Evolutionary conservation across 2,888 invertebrate species (phyloP).

Genomic region (Tachystola acroxantha): DNA sequence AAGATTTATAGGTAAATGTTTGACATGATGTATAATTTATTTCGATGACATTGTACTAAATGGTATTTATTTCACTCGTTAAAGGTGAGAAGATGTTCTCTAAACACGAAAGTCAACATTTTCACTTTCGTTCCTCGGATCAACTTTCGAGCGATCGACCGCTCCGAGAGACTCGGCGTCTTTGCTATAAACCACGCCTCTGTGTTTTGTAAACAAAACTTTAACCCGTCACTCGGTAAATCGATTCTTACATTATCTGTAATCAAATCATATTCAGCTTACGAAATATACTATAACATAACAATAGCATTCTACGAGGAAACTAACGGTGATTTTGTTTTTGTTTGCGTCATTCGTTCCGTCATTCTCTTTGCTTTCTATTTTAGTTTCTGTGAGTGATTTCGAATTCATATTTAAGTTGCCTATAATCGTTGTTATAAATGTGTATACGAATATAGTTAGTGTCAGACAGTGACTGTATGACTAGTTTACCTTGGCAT

Average conservation of each 20-base stretch:
- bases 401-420: slow-evolving; percentile 20
- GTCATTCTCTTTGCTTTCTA: slow-evolving; percentile 20
- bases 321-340: slow-evolving; percentile 7
- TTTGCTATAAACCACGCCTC: slow-evolving; percentile 36
- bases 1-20: too few relatives aligned
- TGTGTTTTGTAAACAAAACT: slow-evolving; percentile 41
- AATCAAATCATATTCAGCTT: slow-evolving; percentile 21
- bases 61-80: slow-evolving; percentile 12
- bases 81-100: slow-evolving; percentile 35
- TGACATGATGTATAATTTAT: slow-evolving; percentile 31
- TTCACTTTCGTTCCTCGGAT: slow-evolving; percentile 62
- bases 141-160: slow-evolving; percentile 49
- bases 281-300: slow-evolving; percentile 16
- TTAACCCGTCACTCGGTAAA: slow-evolving; percentile 19
- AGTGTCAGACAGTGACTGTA: slow-evolving; percentile 44
- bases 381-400: slow-evolving; percentile 15
- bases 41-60: slow-evolving; percentile 30
- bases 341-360: slow-evolving; percentile 13
- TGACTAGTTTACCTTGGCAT: slow-evolving; percentile 67
- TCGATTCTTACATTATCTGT: slow-evolving; percentile 16
- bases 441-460: slow-evolving; percentile 13
- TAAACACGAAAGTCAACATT: slow-evolving; percentile 39
- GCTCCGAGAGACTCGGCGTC: slow-evolving; percentile 26
- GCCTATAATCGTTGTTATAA: background rate
- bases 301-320: slow-evolving; percentile 3